Percentiles rank a stretch among this genome's conserved stretches.
Evolutionary conservation across 2,888 invertebrate species (phyloP).

Genomic region (Celastrina argiolus): DNA sequence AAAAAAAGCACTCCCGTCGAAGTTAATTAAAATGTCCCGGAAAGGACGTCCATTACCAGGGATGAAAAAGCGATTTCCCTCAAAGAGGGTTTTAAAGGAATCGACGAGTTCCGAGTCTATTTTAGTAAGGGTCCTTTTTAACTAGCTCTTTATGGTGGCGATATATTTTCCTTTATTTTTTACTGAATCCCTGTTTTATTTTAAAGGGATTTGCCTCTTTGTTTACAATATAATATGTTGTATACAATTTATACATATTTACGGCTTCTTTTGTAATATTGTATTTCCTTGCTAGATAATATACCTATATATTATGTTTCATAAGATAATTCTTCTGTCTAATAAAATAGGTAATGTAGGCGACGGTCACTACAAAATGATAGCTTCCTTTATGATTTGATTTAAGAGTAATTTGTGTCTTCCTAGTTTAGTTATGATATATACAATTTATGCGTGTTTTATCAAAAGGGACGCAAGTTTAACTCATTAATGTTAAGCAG

Average conservation of each 20-base stretch:
- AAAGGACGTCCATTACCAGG: constrained; percentile 63
- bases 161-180: constrained; percentile 14
- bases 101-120: constrained; percentile 56
- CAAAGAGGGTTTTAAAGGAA: constrained; percentile 65
- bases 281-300: no score
- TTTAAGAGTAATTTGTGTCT: constrained; percentile 13
- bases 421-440: constrained; percentile 22
- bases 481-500: constrained; percentile 67
- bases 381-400: constrained; percentile 8
- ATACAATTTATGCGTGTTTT: constrained; percentile 54
- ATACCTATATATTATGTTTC: background rate
- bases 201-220: background rate
- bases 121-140: constrained; percentile 41
- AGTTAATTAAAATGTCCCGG: constrained; percentile 74
- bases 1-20: constrained; percentile 52
- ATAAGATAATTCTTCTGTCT: background rate
- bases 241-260: background rate
- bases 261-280: background rate
- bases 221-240: background rate
- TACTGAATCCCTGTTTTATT: background rate
- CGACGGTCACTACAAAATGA: background rate
- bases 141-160: constrained; percentile 17
- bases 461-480: constrained; percentile 63
- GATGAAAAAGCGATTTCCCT: constrained; percentile 75
- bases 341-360: background rate